Percentiles rank a stretch among this genome's conserved stretches.
These are phyloP conservation scores for Acanthosepion pharaonis DNA, from an alignment of 2,888 invertebrate species.

Conservation along the genomic window DNA sequence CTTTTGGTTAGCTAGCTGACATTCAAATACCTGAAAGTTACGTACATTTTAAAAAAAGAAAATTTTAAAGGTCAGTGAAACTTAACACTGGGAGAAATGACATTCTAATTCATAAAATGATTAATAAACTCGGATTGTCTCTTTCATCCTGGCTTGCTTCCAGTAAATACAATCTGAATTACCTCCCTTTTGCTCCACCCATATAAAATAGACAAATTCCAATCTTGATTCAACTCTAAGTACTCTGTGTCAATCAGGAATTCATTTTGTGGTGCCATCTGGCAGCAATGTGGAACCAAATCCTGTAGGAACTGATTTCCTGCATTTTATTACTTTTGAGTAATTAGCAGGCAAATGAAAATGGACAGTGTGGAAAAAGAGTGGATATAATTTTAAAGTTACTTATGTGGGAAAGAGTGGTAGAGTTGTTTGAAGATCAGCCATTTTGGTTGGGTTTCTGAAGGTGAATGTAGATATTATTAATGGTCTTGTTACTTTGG, in stretches of 20 bases:
- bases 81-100: not conserved
- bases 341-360: not conserved
- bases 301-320: not conserved
- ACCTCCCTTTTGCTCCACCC: not conserved
- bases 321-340: not conserved
- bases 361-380: not conserved
- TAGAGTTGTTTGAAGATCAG: not conserved
- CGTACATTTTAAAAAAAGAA: not conserved
- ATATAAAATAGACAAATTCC: not conserved
- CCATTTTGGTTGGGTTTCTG: not conserved
- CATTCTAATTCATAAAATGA: not conserved
- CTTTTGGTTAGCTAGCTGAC: too few relatives aligned
- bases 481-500: not conserved
- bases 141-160: not conserved
- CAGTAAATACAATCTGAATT: not conserved
- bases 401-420: not conserved
- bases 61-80: not conserved
- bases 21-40: too few relatives aligned
- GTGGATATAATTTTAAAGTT: not conserved
- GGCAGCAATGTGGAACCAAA: not conserved
- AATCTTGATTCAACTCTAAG: not conserved
- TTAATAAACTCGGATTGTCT: not conserved
- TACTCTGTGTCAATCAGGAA: not conserved
- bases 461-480: not conserved
- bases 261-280: not conserved